A percentile compares a stretch with the other conserved stretches of the same genome.
Evolutionary conservation across 1,140 invertebrate species (phyloP).

Genomic region (Tetranychus cinnabarinus): DNA sequence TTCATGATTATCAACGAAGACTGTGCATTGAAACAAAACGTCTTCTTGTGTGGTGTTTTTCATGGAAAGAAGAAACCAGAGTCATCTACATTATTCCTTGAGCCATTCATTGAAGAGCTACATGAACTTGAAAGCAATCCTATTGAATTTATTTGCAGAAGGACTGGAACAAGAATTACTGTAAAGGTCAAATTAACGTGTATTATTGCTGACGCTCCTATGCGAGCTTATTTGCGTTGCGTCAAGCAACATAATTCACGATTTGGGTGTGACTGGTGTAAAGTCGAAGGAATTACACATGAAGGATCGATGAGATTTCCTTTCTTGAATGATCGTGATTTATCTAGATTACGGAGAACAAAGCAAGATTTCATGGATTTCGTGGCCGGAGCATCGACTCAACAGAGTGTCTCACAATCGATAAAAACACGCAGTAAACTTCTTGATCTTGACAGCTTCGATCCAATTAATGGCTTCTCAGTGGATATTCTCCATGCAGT

Average conservation of each 20-base stretch:
- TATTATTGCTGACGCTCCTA: background rate
- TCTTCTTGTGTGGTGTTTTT: too few species aligned
- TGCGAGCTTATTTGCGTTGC: background rate
- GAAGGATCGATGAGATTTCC: background rate
- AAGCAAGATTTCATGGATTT: too few species aligned
- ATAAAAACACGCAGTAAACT: too few species aligned
- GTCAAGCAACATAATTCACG: background rate
- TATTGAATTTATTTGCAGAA: too few species aligned
- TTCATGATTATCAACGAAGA: too few species aligned
- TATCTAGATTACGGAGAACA: too few species aligned
- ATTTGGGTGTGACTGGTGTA: background rate
- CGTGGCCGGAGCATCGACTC: too few species aligned
- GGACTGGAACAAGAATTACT: background rate
- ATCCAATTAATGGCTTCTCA: background rate
- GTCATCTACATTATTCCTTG: background rate
- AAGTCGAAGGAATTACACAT: background rate
- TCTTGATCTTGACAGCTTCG: background rate
- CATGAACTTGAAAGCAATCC: too few species aligned
- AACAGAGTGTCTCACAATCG: too few species aligned
- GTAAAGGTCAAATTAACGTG: background rate
- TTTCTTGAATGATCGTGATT: too few species aligned
- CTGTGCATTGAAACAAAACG: too few species aligned
- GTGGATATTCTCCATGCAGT: background rate
- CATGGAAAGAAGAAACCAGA: background rate
- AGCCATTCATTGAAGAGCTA: background rate